Percentiles rank a stretch among this genome's conserved stretches.
phyloP scores from a whole-genome alignment of 2,888 invertebrate genomes.

The Cistogaster globosa region DNA sequence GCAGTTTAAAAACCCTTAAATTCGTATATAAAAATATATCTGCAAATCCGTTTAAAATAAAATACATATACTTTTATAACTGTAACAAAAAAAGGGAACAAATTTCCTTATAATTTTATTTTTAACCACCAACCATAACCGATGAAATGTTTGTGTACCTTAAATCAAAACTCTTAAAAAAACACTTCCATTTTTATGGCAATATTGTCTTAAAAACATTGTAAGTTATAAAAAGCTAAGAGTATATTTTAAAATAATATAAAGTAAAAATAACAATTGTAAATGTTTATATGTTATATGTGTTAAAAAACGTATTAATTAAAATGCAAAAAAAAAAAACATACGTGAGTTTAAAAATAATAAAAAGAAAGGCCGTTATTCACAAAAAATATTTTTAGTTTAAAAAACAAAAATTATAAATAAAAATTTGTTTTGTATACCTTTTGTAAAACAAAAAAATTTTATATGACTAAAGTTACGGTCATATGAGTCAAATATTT shows the following conservation, averaged over 20 bases:
- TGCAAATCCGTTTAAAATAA: background rate
- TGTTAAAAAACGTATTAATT: conserved; percentile 53
- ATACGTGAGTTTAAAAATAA: conserved; percentile 54
- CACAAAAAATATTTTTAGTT: no score
- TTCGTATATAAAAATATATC: background rate
- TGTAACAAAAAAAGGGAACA: background rate
- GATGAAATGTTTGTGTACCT: conserved; percentile 20
- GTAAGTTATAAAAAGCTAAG: background rate
- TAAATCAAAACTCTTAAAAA: conserved; percentile 5
- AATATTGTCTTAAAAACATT: conserved; percentile 35
- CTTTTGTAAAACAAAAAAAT: no score
- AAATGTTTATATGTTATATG: conserved; percentile 67
- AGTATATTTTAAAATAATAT: conserved; percentile 50
- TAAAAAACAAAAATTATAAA: no score
- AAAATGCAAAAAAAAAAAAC: conserved; percentile 30
- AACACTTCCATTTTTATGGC: conserved; percentile 29
- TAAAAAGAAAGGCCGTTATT: background rate
- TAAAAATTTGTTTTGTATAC: no score
- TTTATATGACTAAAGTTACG: no score
- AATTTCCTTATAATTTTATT: conserved; percentile 3
- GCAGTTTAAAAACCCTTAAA: background rate
- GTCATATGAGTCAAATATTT: no score
- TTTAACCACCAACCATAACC: conserved; percentile 4
- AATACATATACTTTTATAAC: background rate
- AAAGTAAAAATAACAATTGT: conserved; percentile 48